A percentile compares a stretch with the other conserved stretches of the same genome.
Evolutionary conservation across 1,140 invertebrate genomes (phyloP).

Genomic region (Drosophila mojavensis): DNA sequence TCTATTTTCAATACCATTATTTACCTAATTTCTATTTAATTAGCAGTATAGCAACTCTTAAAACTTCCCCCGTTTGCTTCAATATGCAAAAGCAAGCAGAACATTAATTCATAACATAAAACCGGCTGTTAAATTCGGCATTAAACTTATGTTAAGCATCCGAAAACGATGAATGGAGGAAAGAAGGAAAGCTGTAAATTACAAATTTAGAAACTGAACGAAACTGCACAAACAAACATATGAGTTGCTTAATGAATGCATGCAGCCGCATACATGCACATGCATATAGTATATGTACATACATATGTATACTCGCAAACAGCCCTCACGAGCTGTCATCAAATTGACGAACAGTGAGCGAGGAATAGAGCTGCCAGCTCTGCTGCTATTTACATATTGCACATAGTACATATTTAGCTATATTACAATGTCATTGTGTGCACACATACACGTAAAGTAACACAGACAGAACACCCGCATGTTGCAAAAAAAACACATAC

Average conservation of each 20-base stretch:
- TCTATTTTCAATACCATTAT: background rate
- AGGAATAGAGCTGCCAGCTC: conserved; percentile 9
- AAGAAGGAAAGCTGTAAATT: background rate
- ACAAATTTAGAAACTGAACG: conserved; percentile 1
- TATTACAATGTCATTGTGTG: conserved; percentile 46
- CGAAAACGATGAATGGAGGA: background rate
- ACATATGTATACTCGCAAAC: background rate
- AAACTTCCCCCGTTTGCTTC: background rate
- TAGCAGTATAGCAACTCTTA: background rate
- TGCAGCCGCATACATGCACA: background rate
- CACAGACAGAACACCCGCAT: conserved; percentile 34
- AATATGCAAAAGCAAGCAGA: background rate
- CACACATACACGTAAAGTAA: conserved; percentile 5
- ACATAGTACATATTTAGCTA: conserved; percentile 32
- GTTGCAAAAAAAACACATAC: conserved; percentile 26
- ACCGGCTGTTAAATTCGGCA: background rate
- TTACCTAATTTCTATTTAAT: background rate
- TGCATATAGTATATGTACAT: background rate
- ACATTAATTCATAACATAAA: background rate
- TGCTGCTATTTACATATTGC: conserved; percentile 31
- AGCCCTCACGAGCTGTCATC: conserved; percentile 9
- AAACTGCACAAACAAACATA: background rate
- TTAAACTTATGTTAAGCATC: conserved; percentile 1
- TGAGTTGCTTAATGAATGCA: background rate
- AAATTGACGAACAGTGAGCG: conserved; percentile 36